phyloP scores from a whole-genome alignment of 2,797 vertebrate species.

The Halcyon chelicuti region DNA sequence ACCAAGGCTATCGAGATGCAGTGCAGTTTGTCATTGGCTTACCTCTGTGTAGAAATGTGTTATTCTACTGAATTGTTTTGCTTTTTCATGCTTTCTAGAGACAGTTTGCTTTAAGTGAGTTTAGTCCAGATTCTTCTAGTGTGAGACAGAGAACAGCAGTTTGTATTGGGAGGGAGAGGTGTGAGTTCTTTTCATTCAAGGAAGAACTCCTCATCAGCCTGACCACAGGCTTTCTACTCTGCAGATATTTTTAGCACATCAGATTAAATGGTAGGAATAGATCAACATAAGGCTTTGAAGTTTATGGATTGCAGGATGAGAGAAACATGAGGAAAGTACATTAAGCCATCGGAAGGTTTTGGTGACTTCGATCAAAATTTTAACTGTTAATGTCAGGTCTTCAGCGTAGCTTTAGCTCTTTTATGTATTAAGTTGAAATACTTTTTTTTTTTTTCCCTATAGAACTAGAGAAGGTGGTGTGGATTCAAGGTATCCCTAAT shows the following conservation, averaged over 20 bases:
- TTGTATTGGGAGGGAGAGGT: not conserved
- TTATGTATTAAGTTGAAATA: not conserved
- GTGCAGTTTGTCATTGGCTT: not conserved
- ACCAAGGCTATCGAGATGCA: not conserved
- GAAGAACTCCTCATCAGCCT: not conserved
- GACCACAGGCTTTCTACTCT: not conserved
- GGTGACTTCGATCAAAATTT: not conserved
- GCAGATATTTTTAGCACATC: not conserved
- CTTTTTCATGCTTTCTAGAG: not conserved
- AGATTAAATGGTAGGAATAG: not conserved
- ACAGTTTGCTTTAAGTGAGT: not conserved
- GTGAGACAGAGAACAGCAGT: not conserved
- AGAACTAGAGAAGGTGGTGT: not conserved
- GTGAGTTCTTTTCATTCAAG: not conserved
- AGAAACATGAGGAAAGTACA: not conserved
- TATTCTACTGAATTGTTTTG: not conserved
- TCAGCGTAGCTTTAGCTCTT: not conserved
- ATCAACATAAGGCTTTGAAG: not conserved
- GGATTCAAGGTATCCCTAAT: not conserved
- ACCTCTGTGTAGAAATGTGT: not conserved
- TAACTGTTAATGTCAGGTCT: not conserved
- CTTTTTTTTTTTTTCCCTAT: not conserved
- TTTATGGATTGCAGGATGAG: not conserved
- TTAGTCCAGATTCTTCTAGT: not conserved
- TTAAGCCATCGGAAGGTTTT: not conserved